Base-by-base conservation (phyloP, 2,888 invertebrate genomes). In the Lumbricus terrestris region DNA sequence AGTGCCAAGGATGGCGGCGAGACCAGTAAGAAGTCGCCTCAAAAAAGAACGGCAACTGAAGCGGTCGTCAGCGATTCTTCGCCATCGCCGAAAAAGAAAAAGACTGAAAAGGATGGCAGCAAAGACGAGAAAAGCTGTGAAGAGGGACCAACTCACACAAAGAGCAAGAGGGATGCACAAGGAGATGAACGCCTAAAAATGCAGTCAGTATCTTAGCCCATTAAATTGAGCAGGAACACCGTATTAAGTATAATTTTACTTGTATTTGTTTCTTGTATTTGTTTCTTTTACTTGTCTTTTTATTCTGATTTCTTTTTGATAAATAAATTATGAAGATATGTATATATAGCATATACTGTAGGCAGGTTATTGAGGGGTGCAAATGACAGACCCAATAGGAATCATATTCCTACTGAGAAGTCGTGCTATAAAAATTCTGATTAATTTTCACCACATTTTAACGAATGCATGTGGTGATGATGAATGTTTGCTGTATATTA, bases 161-260 rank as follows among this genome's bases (percentile, higher is more conserved):
- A 88, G 42, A 34, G 35, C 33, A 88, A 88, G 85, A 90, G 90
- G 37, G 69, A 89, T 47, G 42, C 29, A 85, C 90, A 92, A 90
- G 92, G 91, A 89, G 90, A 92, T 37, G 92, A 92, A 34, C 83
- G 92, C 83, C 88, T 91, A 2, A 91, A 91, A 88, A 92, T 92
- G 92, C 92, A 92, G 92, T 92, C 35, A 90, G 92, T 91, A 69
- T 54, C n/a, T 33, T 15, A 69, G 20, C 33, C 16, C 8, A 11
- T 6, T 69, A 29, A 6, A n/a, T n/a, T n/a, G 8, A 69, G n/a
- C 11, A 69, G 8, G 6, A n/a, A n/a, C n/a, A n/a, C n/a, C n/a
- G n/a, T n/a, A n/a, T n/a, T n/a, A n/a, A n/a, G n/a, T n/a, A n/a
- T n/a, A n/a, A n/a, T n/a, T n/a, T n/a, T n/a, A n/a, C n/a, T n/a